These are phyloP conservation scores for Chymomyza costata DNA, from an alignment of 1,140 invertebrate species.

Conservation along the genomic window DNA sequence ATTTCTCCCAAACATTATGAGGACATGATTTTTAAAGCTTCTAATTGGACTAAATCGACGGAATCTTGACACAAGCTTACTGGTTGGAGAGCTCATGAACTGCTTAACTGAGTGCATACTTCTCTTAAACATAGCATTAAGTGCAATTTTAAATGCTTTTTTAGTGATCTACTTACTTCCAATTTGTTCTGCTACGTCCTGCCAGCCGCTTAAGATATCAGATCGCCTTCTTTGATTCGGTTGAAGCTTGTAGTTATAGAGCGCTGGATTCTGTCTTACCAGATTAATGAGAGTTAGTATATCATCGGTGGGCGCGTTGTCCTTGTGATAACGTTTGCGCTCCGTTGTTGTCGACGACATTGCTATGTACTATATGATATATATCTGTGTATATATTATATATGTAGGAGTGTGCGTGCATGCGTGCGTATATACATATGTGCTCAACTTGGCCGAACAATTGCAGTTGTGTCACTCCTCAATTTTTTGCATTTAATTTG, in stretches of 20 bases:
- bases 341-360: slow-evolving; percentile 48
- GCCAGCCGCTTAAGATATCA: slow-evolving; percentile 64
- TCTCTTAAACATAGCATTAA: no score
- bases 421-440: neutral
- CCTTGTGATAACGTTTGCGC: slow-evolving; percentile 73
- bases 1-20: no score
- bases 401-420: slow-evolving; percentile 3
- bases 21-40: no score
- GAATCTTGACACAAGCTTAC: no score
- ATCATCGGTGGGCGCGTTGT: slow-evolving; percentile 66
- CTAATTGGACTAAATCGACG: no score
- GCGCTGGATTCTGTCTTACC: slow-evolving; percentile 65
- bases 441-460: neutral
- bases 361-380: slow-evolving; percentile 15
- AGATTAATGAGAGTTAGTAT: slow-evolving; percentile 66
- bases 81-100: no score
- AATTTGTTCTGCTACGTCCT: slow-evolving; percentile 60
- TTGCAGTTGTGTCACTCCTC: neutral
- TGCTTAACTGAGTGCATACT: no score
- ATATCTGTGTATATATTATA: neutral
- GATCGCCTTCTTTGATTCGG: slow-evolving; percentile 63
- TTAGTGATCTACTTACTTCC: slow-evolving; percentile 66
- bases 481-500: no score
- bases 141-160: no score
- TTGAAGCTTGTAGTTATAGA: slow-evolving; percentile 72